phyloP scores from a whole-genome alignment of 2,113 vertebrate genomes.

The Malurus cyaneus region DNA sequence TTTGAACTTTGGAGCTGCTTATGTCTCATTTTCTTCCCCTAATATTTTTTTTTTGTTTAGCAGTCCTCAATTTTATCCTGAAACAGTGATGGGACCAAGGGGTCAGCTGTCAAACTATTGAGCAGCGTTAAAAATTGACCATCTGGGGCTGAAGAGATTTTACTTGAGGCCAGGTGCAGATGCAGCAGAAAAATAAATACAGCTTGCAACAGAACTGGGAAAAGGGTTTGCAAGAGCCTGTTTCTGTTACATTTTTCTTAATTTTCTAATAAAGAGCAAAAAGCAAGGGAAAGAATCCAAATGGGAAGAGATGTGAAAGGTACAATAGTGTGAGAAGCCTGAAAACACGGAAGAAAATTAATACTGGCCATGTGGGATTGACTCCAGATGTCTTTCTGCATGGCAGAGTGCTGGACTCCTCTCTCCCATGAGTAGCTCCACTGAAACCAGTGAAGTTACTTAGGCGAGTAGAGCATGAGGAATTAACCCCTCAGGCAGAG shows the following conservation, averaged over 20 bases:
- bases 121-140: not conserved
- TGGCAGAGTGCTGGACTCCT: not conserved
- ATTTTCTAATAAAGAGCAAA: not conserved
- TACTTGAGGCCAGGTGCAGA: not conserved
- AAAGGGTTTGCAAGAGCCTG: not conserved
- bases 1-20: not conserved
- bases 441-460: not conserved
- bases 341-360: not conserved
- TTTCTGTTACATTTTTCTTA: not conserved
- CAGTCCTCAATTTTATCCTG: not conserved
- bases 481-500: not conserved
- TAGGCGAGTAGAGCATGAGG: not conserved
- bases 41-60: not conserved
- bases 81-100: not conserved
- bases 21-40: not conserved
- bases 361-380: not conserved
- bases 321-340: not conserved
- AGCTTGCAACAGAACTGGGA: not conserved
- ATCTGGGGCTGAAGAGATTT: not conserved
- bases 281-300: not conserved
- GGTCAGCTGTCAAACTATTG: not conserved
- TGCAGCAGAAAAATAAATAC: not conserved
- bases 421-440: not conserved
- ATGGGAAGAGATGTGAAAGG: not conserved
- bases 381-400: not conserved